phyloP scores from a whole-genome alignment of 2,888 invertebrate genomes.

The Pachliopta kotzebuea region DNA sequence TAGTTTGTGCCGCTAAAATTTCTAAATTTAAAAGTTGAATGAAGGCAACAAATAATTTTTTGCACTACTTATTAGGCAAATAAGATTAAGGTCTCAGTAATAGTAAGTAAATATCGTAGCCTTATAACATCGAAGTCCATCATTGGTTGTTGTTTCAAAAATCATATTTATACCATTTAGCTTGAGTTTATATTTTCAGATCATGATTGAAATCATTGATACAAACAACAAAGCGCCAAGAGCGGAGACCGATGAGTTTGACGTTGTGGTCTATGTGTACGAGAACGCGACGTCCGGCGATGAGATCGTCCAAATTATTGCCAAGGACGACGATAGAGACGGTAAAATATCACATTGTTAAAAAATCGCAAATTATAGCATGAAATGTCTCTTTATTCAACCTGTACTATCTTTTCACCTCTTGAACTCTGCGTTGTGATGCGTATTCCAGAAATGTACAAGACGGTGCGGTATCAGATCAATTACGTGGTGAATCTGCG shows the following conservation, averaged over 20 bases:
- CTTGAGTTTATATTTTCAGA: constrained; percentile 2
- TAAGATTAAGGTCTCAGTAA: too few species aligned
- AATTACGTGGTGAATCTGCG: constrained; percentile 65
- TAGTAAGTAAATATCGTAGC: too few species aligned
- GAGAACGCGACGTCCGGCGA: constrained; percentile 72
- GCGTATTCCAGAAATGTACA: constrained; percentile 61
- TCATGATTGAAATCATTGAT: constrained; percentile 76
- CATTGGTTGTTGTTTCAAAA: too few species aligned
- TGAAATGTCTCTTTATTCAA: neutral
- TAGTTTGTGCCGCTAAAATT: too few species aligned
- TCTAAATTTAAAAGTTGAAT: too few species aligned
- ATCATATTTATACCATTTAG: too few species aligned
- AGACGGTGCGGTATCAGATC: constrained; percentile 77
- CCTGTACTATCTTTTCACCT: too few species aligned
- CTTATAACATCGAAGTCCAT: too few species aligned
- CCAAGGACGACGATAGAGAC: constrained; percentile 81
- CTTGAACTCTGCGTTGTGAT: too few species aligned
- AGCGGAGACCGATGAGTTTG: constrained; percentile 53
- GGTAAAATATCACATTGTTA: constrained; percentile 49
- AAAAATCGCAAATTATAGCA: neutral
- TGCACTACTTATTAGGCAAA: too few species aligned
- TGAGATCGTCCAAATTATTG: constrained; percentile 58
- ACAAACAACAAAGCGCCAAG: constrained; percentile 80
- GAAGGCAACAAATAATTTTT: too few species aligned
- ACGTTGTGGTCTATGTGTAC: constrained; percentile 56